Base-by-base conservation (phyloP, 2,113 vertebrate genomes). In the Hippopotamus amphibius region DNA sequence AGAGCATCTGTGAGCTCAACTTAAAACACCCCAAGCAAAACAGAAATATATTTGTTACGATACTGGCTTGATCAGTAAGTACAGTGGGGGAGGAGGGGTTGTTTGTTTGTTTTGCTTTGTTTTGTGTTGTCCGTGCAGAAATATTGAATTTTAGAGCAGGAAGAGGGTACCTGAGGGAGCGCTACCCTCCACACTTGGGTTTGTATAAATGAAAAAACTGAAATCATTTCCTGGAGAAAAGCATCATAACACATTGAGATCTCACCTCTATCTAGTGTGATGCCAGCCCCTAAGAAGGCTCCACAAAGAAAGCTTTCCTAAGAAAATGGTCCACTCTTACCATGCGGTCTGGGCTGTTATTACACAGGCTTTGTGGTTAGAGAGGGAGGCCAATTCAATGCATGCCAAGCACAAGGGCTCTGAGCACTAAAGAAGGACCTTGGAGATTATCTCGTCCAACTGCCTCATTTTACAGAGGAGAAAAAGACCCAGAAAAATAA, bases 191-290 rank as follows among this genome's bases (percentile, higher is more conserved):
- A 72, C 43, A 68, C 6, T 8, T 57, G 69, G 30, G 41, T 59
- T 96, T 96, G 88, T 24, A 92, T 41, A 89, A 92, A 83, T 84
- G 81, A 71, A 89, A 83, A 95, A 72, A 89, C 9, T 26, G 15
- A 82, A 86, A 72, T 63, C 22, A 53, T 71, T 93, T 92, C 63
- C 80, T 90, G 87, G 50, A 90, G 63, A 84, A 93, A 71, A 61
- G n/a, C 90, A 30, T 72, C 26, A 26, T 33, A 79, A 88, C 59
- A 93, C 63, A 16, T 0, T 22, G 66, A 72, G 50, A 41, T 57
- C 72, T 80, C 65, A 63, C 68, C 30, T 66, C 79, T 80, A 1
- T 50, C 17, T 28, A 22, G 85, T 48, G 17, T 66, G 76, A 76
- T 46, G 41, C 71, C 21, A 77, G 57, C 33, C 53, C 63, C n/a